Evolutionary conservation across 2,888 invertebrate species (phyloP), one percentile per base, ranked within the genome.

Genomic region (Drosophila mercatorum): DNA sequence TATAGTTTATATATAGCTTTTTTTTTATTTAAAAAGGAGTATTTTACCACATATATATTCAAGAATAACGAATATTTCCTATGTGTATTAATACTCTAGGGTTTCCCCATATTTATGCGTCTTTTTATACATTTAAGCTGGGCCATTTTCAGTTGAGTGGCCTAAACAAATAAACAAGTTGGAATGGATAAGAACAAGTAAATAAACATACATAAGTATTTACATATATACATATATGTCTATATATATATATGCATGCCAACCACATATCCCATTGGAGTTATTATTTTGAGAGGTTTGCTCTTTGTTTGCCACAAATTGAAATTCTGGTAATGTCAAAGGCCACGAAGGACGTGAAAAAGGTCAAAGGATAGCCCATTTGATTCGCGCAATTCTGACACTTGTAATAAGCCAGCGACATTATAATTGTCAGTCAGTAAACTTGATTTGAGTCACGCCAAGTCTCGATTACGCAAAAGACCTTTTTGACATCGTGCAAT

Each of bases 131-230:
- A 34, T 34, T 47, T 47, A 47, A 14, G 47, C 47, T 14, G 22
- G 11, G 11, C 1, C 44, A 44, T 22, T 22, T 47, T 14, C 6
- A 2, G 36, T 22, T 38, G 5, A 52, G 14, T 38, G 65, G 47
- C 73, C 84, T 83, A 80, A 74, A 44, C 56, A 83, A 80, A 83
- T 73, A 80, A 51, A 31, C 26, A 14, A n/a, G 31, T 7, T 36
- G 47, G 40, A 53, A 61, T 31, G 44, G 41, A 28, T 36, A 43
- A 51, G 4, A 28, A n/a, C 0, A 28, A 28, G 28, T 5, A 28
- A n/a, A n/a, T 34, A 34, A 7, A 34, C 7, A 34, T 34, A 28
- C 1, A 14, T 28, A n/a, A 28, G 28, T 41, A n/a, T 7, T 0
- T 40, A 14, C 1, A n/a, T n/a, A 12, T 46, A 46, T 7, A 28